Evolutionary conservation across 2,888 invertebrate species (phyloP).

Genomic region (Rhaphigaster nebulosa): DNA sequence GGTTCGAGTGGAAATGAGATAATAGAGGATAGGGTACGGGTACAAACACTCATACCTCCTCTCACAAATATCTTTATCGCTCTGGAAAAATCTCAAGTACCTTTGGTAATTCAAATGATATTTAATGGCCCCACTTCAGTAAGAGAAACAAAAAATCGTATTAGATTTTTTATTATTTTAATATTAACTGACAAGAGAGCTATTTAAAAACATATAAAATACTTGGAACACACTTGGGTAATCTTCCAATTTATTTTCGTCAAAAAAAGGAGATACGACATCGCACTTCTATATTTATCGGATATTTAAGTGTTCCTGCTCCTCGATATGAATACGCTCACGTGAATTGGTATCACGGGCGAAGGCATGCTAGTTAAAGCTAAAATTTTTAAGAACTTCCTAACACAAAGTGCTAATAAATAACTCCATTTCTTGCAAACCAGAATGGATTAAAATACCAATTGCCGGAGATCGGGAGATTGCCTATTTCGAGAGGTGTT

Average conservation of each 20-base stretch:
- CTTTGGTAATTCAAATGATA: neutral
- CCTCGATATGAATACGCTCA: neutral
- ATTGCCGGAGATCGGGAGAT: too few relatives aligned
- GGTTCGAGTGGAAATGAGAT: neutral
- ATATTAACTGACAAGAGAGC: neutral
- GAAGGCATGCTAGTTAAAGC: neutral
- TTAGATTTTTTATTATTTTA: neutral
- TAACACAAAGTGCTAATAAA: too few relatives aligned
- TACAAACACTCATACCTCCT: neutral
- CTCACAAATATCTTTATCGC: slow-evolving; percentile 1
- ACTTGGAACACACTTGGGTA: neutral
- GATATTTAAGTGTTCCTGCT: neutral
- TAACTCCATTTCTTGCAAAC: too few relatives aligned
- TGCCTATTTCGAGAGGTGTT: too few relatives aligned
- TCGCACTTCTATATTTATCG: neutral
- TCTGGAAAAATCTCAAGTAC: slow-evolving; percentile 32
- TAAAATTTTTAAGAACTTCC: too few relatives aligned
- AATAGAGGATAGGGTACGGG: neutral
- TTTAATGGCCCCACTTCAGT: neutral
- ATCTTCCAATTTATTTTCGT: neutral
- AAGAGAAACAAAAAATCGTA: neutral
- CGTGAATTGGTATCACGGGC: neutral
- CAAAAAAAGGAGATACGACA: neutral
- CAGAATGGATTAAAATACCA: too few relatives aligned
- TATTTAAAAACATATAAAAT: neutral